Evolutionary conservation across 2,888 invertebrate genomes (phyloP), one percentile per base, ranked within the genome.

Genomic region (Limnephilus marmoratus): DNA sequence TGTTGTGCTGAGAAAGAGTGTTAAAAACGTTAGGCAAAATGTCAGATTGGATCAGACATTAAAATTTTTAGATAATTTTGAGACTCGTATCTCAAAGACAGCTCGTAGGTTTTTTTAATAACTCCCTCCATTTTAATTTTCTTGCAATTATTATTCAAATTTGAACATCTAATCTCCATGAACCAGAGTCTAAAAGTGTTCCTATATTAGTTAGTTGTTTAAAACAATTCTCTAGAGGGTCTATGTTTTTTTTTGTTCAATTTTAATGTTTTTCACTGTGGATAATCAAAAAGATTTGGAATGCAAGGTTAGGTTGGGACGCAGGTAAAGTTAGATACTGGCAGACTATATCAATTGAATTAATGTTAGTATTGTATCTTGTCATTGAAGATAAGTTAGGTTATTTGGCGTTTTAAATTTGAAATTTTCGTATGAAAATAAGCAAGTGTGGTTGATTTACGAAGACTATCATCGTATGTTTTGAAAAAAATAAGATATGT

Each of bases 1-100:
- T 37, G 15, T 83, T 87, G 24, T 87, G 45, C 31, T 87, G 53
- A 41, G 87, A 87, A 68, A 68, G 68, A 68, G 68, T 68, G 68
- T 68, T 68, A 68, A 68, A 68, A n/a, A 68, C 1, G 9, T 68
- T 68, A 68, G 68, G 68, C 68, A 68, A 24, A n/a, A 68, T 68
- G 68, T 68, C 24, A 24, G 68, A 68, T 68, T 68, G 7, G 68
- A 68, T 68, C 24, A 9, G 2, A 68, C 68, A n/a, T n/a, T 24
- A 24, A 68, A 68, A n/a, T 68, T 68, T 68, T 68, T 18, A 68
- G 68, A 68, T 68, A 68, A 68, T 68, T 68, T 68, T 68, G 68
- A 53, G 53, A 68, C n/a, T 68, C 68, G 9, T 68, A 7, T n/a
- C 24, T 68, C 68, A 68, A 24, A 68, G 68, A 68, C n/a, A 68